Conservation (phyloP, 2,113 vertebrate species). For the Eolophus roseicapilla region DNA sequence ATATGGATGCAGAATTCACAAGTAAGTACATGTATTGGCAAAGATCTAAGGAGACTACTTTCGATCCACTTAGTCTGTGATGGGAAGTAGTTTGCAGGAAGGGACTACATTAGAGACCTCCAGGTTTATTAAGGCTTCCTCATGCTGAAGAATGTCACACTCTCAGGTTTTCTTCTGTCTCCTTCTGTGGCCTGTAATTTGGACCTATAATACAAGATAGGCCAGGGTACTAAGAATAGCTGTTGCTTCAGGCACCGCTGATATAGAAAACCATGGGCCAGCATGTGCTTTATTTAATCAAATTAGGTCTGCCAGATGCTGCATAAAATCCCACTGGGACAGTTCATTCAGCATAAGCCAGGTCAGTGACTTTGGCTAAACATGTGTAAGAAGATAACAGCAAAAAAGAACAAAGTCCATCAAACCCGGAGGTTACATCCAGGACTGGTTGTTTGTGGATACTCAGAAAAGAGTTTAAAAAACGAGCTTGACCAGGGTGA, state of each 20-base stretch:
- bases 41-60: background rate
- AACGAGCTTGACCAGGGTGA: background rate
- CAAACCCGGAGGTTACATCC: background rate
- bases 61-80: background rate
- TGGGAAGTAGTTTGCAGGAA: background rate
- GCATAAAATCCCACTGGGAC: background rate
- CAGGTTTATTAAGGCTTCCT: background rate
- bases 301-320: background rate
- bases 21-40: background rate
- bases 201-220: background rate
- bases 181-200: background rate
- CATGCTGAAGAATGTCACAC: background rate
- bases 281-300: background rate
- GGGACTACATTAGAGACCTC: background rate
- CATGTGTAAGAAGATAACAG: background rate
- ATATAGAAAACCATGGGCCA: background rate
- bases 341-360: background rate
- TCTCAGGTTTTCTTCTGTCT: background rate
- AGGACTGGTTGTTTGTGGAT: background rate
- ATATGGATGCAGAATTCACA: background rate
- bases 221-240: background rate
- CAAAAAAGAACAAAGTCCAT: background rate
- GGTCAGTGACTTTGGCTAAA: background rate
- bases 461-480: background rate
- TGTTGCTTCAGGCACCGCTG: background rate